A percentile compares a stretch with the other conserved stretches of the same genome.
Conservation (phyloP, 1,140 invertebrate species). For the Pseudomyrmex cubaensis region DNA sequence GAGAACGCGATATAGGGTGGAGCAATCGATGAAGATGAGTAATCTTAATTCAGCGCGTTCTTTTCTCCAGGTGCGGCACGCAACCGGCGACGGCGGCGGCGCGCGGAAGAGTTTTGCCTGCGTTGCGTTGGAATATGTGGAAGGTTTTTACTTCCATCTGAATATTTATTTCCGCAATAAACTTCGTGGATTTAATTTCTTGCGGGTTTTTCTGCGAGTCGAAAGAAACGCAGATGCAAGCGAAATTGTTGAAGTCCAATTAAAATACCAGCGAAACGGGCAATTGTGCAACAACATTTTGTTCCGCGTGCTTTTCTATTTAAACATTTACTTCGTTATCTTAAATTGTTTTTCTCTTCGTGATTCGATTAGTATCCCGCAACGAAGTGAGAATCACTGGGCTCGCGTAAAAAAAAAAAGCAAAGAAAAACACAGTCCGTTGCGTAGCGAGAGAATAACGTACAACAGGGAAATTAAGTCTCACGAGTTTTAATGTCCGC, state of each 20-base stretch:
- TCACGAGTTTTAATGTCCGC: not conserved
- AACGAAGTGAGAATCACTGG: not conserved
- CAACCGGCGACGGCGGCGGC: not conserved
- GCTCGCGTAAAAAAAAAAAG: not conserved
- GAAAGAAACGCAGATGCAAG: not conserved
- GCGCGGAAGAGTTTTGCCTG: not conserved
- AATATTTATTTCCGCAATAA: not conserved
- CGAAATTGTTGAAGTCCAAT: not conserved
- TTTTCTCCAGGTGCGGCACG: conserved; percentile 37
- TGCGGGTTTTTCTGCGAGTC: not conserved
- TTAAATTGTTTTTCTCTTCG: not conserved
- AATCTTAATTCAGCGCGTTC: conserved; percentile 47
- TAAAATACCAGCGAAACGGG: conserved; percentile 16
- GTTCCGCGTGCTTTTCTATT: not conserved
- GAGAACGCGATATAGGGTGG: not conserved
- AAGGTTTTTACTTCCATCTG: not conserved
- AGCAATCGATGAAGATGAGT: conserved; percentile 46
- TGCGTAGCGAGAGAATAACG: not conserved
- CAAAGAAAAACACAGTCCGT: not conserved
- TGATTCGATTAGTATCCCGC: not conserved
- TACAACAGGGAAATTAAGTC: not conserved
- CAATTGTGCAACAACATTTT: not conserved
- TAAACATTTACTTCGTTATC: not conserved
- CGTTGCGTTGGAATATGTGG: not conserved
- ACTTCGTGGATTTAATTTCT: not conserved